These are phyloP conservation scores for Acyrthosiphon pisum DNA, from an alignment of 1,140 invertebrate genomes.

Conservation along the genomic window DNA sequence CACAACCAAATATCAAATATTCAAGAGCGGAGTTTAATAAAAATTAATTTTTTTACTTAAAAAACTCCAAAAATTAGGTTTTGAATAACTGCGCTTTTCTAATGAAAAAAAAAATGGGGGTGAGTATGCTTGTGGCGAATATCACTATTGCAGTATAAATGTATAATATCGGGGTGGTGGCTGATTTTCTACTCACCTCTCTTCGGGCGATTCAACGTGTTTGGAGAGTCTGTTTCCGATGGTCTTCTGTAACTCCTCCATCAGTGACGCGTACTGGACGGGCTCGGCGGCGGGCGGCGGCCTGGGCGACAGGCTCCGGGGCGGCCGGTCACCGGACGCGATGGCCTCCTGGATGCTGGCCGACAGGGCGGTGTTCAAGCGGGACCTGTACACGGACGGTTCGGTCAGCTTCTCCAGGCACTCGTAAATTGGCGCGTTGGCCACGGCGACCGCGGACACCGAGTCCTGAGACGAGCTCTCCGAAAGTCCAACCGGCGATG, in stretches of 20 bases:
- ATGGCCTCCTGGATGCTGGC: slow-evolving; percentile 24
- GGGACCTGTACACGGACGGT: slow-evolving; percentile 63
- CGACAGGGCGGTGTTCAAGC: slow-evolving; percentile 63
- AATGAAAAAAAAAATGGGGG: too few relatives aligned
- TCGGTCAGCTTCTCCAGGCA: slow-evolving; percentile 65
- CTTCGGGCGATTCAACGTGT: slow-evolving; percentile 50
- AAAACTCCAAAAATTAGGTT: too few relatives aligned
- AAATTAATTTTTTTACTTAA: too few relatives aligned
- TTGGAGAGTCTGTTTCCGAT: slow-evolving; percentile 56
- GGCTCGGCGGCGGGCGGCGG: slow-evolving; percentile 61
- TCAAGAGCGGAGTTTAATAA: too few relatives aligned
- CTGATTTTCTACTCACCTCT: neutral
- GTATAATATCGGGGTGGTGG: neutral
- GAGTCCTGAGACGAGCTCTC: slow-evolving; percentile 63
- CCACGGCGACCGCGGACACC: slow-evolving; percentile 56
- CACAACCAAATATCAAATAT: too few relatives aligned
- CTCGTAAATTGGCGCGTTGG: slow-evolving; percentile 64
- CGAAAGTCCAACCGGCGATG: slow-evolving; percentile 64
- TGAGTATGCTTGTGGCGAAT: too few relatives aligned
- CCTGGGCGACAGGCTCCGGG: slow-evolving; percentile 62
- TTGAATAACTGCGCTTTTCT: too few relatives aligned
- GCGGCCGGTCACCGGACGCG: slow-evolving; percentile 58
- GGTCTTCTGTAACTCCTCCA: slow-evolving; percentile 64
- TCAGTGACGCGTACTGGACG: slow-evolving; percentile 65
- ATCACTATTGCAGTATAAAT: neutral